These are phyloP conservation scores for Dasypolia templi DNA, from an alignment of 2,888 invertebrate species.

Conservation along the genomic window DNA sequence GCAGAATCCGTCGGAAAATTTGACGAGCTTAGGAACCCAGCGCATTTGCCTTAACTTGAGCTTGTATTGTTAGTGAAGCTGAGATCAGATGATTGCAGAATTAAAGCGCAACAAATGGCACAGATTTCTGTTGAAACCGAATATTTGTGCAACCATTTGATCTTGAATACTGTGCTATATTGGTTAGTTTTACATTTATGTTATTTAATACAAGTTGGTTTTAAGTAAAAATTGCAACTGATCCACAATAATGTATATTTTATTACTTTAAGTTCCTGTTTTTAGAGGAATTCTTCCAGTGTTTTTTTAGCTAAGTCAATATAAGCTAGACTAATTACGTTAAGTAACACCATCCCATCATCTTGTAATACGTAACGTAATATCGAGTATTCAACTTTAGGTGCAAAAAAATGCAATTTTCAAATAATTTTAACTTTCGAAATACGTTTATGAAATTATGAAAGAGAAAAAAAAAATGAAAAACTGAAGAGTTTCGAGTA, in stretches of 20 bases:
- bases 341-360: not conserved
- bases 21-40: not conserved
- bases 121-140: not conserved
- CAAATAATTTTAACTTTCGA: not conserved
- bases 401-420: not conserved
- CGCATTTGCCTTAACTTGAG: slow-evolving; percentile 3
- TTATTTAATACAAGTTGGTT: not conserved
- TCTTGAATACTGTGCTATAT: slow-evolving; percentile 27
- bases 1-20: too few relatives aligned
- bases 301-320: not conserved
- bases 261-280: not conserved
- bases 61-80: slow-evolving; percentile 53
- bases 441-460: slow-evolving; percentile 16
- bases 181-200: slow-evolving; percentile 21
- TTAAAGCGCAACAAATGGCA: not conserved
- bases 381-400: not conserved
- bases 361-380: not conserved
- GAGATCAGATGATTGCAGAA: slow-evolving; percentile 29
- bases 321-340: not conserved
- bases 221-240: not conserved
- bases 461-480: slow-evolving; percentile 46
- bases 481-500: slow-evolving; percentile 34
- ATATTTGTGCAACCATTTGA: slow-evolving; percentile 32
- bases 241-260: not conserved
- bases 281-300: not conserved